Percentiles rank a stretch among this genome's conserved stretches.
Conservation (phyloP, 2,113 vertebrate genomes). For the Gracilinanus agilis region DNA sequence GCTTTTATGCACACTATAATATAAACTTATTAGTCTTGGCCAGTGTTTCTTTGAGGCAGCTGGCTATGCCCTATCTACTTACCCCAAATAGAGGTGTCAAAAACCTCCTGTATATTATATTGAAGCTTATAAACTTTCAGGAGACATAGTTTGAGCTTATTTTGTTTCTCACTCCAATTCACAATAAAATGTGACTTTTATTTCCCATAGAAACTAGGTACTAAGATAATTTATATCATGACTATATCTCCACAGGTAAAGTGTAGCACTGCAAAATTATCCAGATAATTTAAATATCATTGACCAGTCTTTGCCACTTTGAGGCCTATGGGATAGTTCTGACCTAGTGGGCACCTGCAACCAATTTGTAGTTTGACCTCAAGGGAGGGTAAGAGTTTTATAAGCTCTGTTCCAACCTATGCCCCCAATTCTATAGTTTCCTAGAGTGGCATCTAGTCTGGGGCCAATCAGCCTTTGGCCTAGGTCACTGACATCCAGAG, state of each 20-base stretch:
- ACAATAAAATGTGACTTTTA: accelerated
- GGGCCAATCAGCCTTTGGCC: not conserved
- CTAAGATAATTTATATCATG: not conserved
- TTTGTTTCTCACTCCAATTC: not conserved
- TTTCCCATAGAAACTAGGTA: not conserved
- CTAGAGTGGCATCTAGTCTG: not conserved
- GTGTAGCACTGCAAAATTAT: accelerated
- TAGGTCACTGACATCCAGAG: not conserved
- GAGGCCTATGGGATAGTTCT: not conserved
- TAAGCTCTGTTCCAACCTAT: not conserved
- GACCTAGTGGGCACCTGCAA: not conserved
- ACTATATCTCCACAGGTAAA: not conserved
- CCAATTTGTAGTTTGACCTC: not conserved
- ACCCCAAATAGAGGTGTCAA: not conserved
- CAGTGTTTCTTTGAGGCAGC: not conserved
- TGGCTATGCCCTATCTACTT: not conserved
- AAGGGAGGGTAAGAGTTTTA: not conserved
- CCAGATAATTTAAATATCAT: not conserved
- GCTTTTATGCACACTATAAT: not conserved
- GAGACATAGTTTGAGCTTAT: not conserved
- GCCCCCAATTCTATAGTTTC: not conserved
- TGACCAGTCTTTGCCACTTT: not conserved
- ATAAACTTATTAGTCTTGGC: not conserved
- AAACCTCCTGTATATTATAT: not conserved
- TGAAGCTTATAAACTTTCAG: not conserved